Conservation (phyloP, 2,113 vertebrate genomes). For the Ctenodactylus gundi region DNA sequence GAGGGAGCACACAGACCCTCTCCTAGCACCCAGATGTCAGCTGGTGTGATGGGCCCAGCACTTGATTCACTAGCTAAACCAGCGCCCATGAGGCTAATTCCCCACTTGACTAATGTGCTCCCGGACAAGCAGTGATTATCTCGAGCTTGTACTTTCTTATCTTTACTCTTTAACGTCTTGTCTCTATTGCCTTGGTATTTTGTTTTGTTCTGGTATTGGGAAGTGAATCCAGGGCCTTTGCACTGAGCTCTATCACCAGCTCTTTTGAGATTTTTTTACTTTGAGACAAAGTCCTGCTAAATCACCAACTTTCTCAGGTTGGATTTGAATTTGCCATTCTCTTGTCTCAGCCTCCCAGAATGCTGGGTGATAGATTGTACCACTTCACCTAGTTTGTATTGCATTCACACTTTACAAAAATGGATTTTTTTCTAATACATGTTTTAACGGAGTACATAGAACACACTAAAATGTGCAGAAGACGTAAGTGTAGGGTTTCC, state of each 20-base stretch:
- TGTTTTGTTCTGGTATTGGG: too few relatives aligned
- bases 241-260: too few relatives aligned
- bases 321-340: too few relatives aligned
- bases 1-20: neutral
- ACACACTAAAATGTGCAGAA: neutral
- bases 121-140: neutral
- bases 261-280: too few relatives aligned
- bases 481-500: neutral
- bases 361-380: too few relatives aligned
- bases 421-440: neutral
- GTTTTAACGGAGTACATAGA: neutral
- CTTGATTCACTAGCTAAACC: neutral
- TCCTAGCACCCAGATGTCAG: neutral
- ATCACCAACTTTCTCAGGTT: too few relatives aligned
- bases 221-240: too few relatives aligned
- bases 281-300: too few relatives aligned
- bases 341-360: too few relatives aligned
- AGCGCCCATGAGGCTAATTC: neutral
- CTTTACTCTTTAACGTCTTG: neutral
- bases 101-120: rapidly evolving
- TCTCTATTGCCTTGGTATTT: too few relatives aligned
- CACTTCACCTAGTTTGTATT: too few relatives aligned
- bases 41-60: neutral
- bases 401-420: neutral
- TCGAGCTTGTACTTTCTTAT: neutral